Base-by-base conservation (phyloP, 2,888 invertebrate species). In the Cosmorhoe ocellata region DNA sequence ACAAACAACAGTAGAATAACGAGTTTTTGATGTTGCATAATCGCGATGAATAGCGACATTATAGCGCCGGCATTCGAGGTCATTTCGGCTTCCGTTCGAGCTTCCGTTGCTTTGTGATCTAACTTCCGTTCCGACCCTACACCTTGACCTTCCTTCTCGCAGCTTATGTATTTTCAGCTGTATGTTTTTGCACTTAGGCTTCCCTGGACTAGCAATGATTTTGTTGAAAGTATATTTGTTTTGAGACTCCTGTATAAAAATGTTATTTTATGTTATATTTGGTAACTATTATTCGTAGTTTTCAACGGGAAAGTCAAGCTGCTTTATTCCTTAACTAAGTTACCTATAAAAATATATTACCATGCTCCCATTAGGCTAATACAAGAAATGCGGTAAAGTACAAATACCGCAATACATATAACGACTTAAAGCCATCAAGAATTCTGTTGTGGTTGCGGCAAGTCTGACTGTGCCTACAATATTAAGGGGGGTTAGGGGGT, bases 401-500 rank as follows among this genome's bases (percentile, higher is more conserved):
- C 55, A 54, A 71, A 66, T 67, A 59, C 69, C 69, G 71, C 74
- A 74, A 64, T 67, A 61, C 59, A 63, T 18, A 18, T 4, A 18
- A 4, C 3, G 2, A 18, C 18, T 18, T 18, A 24, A 3, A 64
- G 61, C 64, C 49, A 62, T 66, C 59, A 61, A 61, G 63, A 63
- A 51, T 50, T 65, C 56, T 64, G 58, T 56, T 63, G 62, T 54
- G 61, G 60, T 59, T 58, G 60, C 62, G 64, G 63, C 50, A 54
- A 36, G 33, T 14, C 45, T 46, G 14, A 34, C 46, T 50, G 56
- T 37, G 13, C 31, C 41, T 42, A 31, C n/a, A 24, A 41, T 26
- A 61, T 50, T 52, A 64, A 69, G 66, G 67, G 66, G 67, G 61
- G 51, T 52, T 52, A 34, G 63, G 66, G 69, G 75, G 71, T 68